Evolutionary conservation across 2,113 vertebrate genomes (phyloP).

Genomic region (Chionodraco myersi): DNA sequence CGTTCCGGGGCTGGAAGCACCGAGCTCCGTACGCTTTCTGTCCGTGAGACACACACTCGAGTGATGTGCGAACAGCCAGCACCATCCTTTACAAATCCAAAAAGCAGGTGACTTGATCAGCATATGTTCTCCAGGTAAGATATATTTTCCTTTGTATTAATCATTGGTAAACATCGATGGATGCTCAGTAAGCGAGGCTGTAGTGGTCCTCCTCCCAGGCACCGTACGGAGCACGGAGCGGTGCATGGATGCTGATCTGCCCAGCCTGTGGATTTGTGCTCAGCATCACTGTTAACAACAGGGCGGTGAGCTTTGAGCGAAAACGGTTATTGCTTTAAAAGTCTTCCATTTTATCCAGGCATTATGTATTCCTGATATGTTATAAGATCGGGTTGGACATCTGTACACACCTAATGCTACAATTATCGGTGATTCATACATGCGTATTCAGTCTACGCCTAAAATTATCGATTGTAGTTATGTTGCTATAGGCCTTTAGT

Average conservation of each 20-base stretch:
- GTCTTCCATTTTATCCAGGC: neutral
- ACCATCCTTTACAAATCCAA: slow-evolving; percentile 16
- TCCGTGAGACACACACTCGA: slow-evolving; percentile 42
- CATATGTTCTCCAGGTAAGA: slow-evolving; percentile 67
- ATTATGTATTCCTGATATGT: neutral
- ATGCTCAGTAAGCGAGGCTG: neutral
- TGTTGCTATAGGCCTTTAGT: slow-evolving; percentile 42
- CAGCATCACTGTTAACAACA: slow-evolving; percentile 53
- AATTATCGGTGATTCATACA: slow-evolving; percentile 48
- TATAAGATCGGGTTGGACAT: neutral
- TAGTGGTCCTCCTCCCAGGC: slow-evolving; percentile 15
- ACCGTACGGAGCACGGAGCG: slow-evolving; percentile 16
- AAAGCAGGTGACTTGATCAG: slow-evolving; percentile 57
- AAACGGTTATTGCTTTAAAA: neutral
- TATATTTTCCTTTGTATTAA: neutral
- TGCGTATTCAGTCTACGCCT: slow-evolving; percentile 60
- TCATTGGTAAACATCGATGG: neutral
- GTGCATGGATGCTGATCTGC: slow-evolving; percentile 59
- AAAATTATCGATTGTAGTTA: slow-evolving; percentile 41
- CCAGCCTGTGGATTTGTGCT: slow-evolving; percentile 42
- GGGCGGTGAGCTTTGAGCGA: slow-evolving; percentile 43
- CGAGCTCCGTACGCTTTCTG: slow-evolving; percentile 47
- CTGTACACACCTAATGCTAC: slow-evolving; percentile 23
- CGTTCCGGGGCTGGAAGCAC: slow-evolving; percentile 70
- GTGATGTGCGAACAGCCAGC: slow-evolving; percentile 65